Evolutionary conservation across 1,140 invertebrate species (phyloP).

Genomic region (Rhizoglyphus robini): DNA sequence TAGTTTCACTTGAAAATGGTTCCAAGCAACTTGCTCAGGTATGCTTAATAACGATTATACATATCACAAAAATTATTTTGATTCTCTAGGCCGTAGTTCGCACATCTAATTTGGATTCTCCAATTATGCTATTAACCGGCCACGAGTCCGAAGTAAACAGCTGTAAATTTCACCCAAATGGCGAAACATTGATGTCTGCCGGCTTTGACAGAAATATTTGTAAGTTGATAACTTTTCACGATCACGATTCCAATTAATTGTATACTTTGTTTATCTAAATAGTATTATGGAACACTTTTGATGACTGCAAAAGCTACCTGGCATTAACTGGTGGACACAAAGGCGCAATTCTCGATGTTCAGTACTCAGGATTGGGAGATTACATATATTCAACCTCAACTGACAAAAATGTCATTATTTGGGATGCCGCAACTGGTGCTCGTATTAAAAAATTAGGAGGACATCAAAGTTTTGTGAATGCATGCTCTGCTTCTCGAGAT

Average conservation of each 20-base stretch:
- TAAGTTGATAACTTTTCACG: slow-evolving; percentile 41
- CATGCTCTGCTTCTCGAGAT: slow-evolving; percentile 52
- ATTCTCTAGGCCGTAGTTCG: slow-evolving; percentile 47
- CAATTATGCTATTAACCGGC: slow-evolving; percentile 92
- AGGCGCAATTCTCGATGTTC: slow-evolving; percentile 89
- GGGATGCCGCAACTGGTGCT: slow-evolving; percentile 76
- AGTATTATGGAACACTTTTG: slow-evolving; percentile 96
- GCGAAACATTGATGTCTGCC: slow-evolving; percentile 76
- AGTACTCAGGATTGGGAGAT: slow-evolving; percentile 80
- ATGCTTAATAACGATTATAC: neutral
- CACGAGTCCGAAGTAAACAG: slow-evolving; percentile 93
- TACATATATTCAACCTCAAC: slow-evolving; percentile 45
- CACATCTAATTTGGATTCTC: slow-evolving; percentile 74
- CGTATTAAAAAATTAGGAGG: slow-evolving; percentile 81
- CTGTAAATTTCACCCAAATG: slow-evolving; percentile 88
- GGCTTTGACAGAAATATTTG: slow-evolving; percentile 96
- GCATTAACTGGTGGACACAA: slow-evolving; percentile 74
- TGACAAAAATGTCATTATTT: slow-evolving; percentile 85
- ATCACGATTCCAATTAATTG: neutral
- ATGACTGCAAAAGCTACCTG: slow-evolving; percentile 93
- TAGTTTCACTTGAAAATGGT: neutral
- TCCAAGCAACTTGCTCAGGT: neutral
- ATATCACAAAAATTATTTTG: neutral
- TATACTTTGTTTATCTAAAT: slow-evolving; percentile 29
- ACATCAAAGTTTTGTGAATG: slow-evolving; percentile 44